Conservation (phyloP, 2,888 invertebrate species). For the Leptothorax acervorum region DNA sequence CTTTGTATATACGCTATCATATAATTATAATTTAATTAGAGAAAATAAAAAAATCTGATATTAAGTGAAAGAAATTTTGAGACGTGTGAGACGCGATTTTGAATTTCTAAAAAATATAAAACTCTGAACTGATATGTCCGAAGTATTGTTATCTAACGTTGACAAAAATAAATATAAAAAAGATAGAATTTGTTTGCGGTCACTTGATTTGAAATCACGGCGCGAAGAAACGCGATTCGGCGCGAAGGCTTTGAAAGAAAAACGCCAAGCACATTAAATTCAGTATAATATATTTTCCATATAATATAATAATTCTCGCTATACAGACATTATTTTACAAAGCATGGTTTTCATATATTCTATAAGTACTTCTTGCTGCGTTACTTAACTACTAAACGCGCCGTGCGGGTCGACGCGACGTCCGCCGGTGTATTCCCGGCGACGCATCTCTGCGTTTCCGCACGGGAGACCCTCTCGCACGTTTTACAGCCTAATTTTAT, state of each 20-base stretch:
- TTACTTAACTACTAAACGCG: slow-evolving; percentile 76
- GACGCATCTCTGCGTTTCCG: slow-evolving; percentile 27
- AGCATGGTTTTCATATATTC: slow-evolving; percentile 82
- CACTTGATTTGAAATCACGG: background rate
- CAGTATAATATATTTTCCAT: slow-evolving; percentile 86
- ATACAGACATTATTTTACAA: slow-evolving; percentile 86
- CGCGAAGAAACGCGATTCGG: background rate
- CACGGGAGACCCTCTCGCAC: slow-evolving; percentile 38
- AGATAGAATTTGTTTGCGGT: background rate
- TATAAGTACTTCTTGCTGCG: slow-evolving; percentile 79
- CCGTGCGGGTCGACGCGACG: slow-evolving; percentile 57
- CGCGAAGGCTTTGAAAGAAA: background rate
- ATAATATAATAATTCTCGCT: slow-evolving; percentile 85
- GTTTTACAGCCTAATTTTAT: slow-evolving; percentile 79
- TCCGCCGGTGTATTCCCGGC: slow-evolving; percentile 31
- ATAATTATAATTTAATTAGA: background rate
- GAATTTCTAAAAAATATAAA: background rate
- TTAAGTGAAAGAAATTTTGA: background rate
- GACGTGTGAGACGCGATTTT: background rate
- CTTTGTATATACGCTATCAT: background rate
- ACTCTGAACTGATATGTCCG: background rate
- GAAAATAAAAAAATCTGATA: background rate
- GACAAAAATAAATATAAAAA: background rate
- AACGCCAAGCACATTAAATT: slow-evolving; percentile 78
- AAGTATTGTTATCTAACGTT: background rate